phyloP scores from a whole-genome alignment of 2,888 invertebrate genomes.

The Mystacides longicornis region DNA sequence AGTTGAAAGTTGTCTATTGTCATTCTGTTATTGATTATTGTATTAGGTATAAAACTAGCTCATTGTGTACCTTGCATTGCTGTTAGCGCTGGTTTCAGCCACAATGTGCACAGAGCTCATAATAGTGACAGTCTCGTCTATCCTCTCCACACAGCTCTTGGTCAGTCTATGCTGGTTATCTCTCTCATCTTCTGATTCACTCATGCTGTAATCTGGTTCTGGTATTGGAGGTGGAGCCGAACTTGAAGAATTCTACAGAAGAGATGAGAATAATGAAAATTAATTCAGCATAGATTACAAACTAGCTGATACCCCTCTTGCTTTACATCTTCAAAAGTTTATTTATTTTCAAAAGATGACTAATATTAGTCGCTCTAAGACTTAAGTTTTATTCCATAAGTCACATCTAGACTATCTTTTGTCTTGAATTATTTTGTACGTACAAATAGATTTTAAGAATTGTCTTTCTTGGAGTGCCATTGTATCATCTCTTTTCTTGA shows the following conservation, averaged over 20 bases:
- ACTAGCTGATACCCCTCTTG: no score
- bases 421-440: no score
- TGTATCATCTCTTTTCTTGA: no score
- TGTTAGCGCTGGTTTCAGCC: conserved; percentile 67
- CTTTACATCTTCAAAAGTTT: no score
- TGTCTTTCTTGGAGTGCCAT: no score
- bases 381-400: no score
- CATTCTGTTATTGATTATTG: not conserved
- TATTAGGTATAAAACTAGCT: not conserved
- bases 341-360: no score
- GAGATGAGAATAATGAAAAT: no score
- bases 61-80: conserved; percentile 55
- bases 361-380: no score
- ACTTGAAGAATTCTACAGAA: conserved; percentile 39
- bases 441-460: no score
- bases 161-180: conserved; percentile 42
- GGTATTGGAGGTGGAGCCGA: conserved; percentile 72
- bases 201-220: conserved; percentile 86
- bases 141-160: conserved; percentile 49
- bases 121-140: conserved; percentile 39
- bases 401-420: no score
- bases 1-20: not conserved
- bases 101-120: conserved; percentile 30
- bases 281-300: no score
- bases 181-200: conserved; percentile 73